Evolutionary conservation across 2,888 invertebrate genomes (phyloP), one percentile per base, ranked within the genome.

Genomic region (Ennomos erosarius): DNA sequence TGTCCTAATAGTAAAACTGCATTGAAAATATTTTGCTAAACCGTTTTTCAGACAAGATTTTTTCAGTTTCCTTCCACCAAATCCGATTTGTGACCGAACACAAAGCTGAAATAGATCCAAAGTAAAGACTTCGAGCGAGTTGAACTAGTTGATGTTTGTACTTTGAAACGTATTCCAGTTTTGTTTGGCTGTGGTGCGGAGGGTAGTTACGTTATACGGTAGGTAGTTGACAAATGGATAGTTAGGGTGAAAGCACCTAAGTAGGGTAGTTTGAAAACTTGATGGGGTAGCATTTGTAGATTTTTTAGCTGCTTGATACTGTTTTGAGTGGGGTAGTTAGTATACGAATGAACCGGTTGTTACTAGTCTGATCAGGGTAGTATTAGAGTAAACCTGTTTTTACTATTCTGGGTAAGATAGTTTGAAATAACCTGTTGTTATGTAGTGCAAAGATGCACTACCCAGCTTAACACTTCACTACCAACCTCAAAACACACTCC

Each of bases 71-170:
- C 26, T 50, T 48, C 62, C 56, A 61, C 63, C 46, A 64, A 65
- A 68, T 64, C 73, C 71, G 72, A 70, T 73, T 73, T 74, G 74
- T 75, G 71, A 68, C 68, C 72, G 37, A 75, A 66, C 64, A 68
- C 71, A 76, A 44, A 60, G 56, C 49, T 60, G 62, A 59, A 68
- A 64, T 47, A 60, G 10, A 55, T 43, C 40, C 64, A 60, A 63
- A 63, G 54, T 44, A 33, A 11, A 55, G 49, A 61, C 55, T 59
- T 63, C 58, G 59, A 62, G 51, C 63, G 66, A 66, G 65, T 67
- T 62, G 51, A 66, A 63, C 68, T 66, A 66, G 59, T 62, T 73
- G 63, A 67, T 65, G 63, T 73, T 62, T 55, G 51, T 12, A 59
- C 38, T 56, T 52, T 46, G 57, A 54, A 54, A 52, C 58, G 54